A percentile compares a stretch with the other conserved stretches of the same genome.
phyloP scores from a whole-genome alignment of 2,888 invertebrate genomes.

The Oasisia sp. region DNA sequence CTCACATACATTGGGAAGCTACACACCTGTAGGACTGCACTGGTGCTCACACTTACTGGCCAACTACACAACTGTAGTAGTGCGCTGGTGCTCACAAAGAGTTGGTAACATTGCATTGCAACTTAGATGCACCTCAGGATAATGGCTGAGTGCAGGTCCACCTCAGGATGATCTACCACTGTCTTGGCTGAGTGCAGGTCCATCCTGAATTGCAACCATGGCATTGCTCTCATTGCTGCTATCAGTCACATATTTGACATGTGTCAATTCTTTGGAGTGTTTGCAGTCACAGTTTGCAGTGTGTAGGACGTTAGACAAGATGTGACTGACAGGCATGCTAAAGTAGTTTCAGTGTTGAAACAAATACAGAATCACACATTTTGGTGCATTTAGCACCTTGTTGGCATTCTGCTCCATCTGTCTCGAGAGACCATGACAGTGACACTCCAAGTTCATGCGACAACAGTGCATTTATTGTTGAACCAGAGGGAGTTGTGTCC shows the following conservation, averaged over 20 bases:
- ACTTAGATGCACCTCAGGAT: not conserved
- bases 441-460: not conserved
- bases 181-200: not conserved
- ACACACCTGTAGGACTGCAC: not conserved
- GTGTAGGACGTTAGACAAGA: no score
- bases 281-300: no score
- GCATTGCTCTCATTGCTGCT: not conserved
- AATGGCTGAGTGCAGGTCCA: not conserved
- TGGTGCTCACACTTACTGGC: not conserved
- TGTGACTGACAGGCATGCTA: not conserved
- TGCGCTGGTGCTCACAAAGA: not conserved
- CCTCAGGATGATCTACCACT: no score
- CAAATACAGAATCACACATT: not conserved
- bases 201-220: not conserved
- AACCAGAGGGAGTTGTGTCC: not conserved
- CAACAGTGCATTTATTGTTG: not conserved
- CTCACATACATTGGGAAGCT: not conserved
- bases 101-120: conserved; percentile 1
- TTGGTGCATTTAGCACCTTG: not conserved
- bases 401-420: not conserved
- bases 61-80: not conserved
- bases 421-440: not conserved
- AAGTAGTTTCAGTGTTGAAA: not conserved
- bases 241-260: not conserved
- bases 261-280: no score